phyloP scores from a whole-genome alignment of 2,888 invertebrate species.

The Tinea trinotella region DNA sequence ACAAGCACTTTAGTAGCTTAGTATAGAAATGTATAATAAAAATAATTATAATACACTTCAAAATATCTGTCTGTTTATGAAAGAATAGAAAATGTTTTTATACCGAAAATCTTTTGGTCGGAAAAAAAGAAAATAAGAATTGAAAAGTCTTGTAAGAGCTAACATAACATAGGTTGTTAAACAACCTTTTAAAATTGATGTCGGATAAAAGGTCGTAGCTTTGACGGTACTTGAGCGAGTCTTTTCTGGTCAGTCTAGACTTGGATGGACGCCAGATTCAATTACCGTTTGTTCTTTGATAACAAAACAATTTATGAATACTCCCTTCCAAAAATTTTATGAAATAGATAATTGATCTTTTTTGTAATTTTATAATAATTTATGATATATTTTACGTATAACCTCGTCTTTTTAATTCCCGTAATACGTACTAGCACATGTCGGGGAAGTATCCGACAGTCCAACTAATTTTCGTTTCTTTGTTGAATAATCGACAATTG shows the following conservation, averaged over 20 bases:
- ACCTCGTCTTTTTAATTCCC: no score
- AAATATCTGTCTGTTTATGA: no score
- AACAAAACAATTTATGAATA: conserved; percentile 17
- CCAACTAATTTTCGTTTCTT: no score
- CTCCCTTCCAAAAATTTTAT: neutral
- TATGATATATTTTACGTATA: no score
- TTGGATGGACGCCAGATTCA: conserved; percentile 17
- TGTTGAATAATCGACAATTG: no score
- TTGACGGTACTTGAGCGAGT: conserved; percentile 15
- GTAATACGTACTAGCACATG: no score
- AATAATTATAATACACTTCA: no score
- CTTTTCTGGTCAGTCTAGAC: conserved; percentile 15
- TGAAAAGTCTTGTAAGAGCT: conserved; percentile 9
- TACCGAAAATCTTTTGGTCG: neutral
- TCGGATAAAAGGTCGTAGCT: conserved; percentile 14
- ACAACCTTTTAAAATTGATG: conserved; percentile 16
- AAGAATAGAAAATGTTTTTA: no score
- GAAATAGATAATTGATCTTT: neutral
- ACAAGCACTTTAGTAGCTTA: no score
- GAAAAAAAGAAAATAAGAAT: neutral
- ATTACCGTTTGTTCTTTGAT: conserved; percentile 17
- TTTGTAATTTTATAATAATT: neutral
- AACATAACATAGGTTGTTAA: conserved; percentile 30
- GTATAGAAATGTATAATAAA: no score
- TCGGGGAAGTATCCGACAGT: no score